Evolutionary conservation across 2,797 vertebrate species (phyloP), one percentile per base, ranked within the genome.

Genomic region (Pempheris klunzingeri): DNA sequence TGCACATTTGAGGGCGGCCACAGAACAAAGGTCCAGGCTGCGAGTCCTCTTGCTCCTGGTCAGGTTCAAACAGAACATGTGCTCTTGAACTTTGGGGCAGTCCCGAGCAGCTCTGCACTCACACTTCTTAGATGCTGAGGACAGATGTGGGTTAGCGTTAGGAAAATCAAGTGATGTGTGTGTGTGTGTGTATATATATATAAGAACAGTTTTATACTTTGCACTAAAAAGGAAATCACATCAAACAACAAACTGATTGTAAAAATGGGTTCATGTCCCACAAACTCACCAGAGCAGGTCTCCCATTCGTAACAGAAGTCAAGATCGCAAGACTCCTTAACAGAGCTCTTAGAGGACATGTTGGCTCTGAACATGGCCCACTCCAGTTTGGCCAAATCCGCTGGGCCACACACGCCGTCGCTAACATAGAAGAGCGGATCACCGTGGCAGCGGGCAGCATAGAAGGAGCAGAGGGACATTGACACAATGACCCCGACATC

Each of bases 261-360:
- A 24, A 38, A 55, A 41, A 55, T 3, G 4, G n/a, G 12, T 60
- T 53, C 17, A 50, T 15, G 6, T 60, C 17, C 17, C 7, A 47
- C 73, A 18, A 38, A 73, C 68, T 86, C 88, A 98, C 97, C 96
- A 83, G 93, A 88, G 85, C 97, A 99, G 24, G 82, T 94, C 74
- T 98, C 97, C 97, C 97, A 98, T 49, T 97, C 96, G 1, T 97
- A 98, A 80, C 97, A 98, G 55, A 88, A 96, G 84, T 98, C 94
- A 5, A 94, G 93, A 39, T 88, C 95, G 20, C 97, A 99, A 17
- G 94, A 73, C 60, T 90, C 87, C 80, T 92, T 94, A 47, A 94
- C 92, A 2, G 93, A 90, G 87, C 97, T 97, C 17, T 85, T 90
- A 5, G 73, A 17, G 26, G 96, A 93, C 70, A 97, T 89, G n/a